A percentile compares a stretch with the other conserved stretches of the same genome.
Evolutionary conservation across 2,113 vertebrate genomes (phyloP).

Genomic region (Anthoscopus minutus): DNA sequence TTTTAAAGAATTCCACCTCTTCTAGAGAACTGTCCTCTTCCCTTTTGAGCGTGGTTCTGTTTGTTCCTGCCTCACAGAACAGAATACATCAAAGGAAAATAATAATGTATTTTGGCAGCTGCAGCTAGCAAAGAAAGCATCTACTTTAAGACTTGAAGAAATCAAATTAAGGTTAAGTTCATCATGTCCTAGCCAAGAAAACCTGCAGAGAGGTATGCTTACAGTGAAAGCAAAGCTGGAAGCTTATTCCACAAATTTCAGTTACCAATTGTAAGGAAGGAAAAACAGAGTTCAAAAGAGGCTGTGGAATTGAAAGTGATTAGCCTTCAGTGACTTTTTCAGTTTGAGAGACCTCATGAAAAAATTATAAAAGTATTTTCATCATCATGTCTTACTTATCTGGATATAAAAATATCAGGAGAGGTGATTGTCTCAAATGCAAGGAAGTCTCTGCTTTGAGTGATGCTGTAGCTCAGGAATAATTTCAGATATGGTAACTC

Average conservation of each 20-base stretch:
- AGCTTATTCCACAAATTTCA: neutral
- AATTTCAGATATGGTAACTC: neutral
- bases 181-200: neutral
- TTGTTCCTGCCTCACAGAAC: neutral
- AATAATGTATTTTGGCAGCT: neutral
- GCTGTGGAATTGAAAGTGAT: neutral
- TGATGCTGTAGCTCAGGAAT: neutral
- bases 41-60: neutral
- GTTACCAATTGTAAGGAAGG: neutral
- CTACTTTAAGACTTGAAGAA: neutral
- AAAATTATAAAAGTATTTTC: neutral
- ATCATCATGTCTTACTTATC: neutral
- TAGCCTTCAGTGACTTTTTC: neutral
- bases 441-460: neutral
- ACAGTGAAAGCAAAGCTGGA: neutral
- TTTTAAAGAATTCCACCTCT: neutral
- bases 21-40: neutral
- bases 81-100: neutral
- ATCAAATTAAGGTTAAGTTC: neutral
- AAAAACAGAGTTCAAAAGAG: neutral
- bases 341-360: neutral
- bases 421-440: neutral
- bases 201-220: neutral
- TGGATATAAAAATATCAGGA: neutral
- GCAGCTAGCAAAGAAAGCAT: neutral